Conservation (phyloP, 2,113 vertebrate species). For the Callospermophilus lateralis region DNA sequence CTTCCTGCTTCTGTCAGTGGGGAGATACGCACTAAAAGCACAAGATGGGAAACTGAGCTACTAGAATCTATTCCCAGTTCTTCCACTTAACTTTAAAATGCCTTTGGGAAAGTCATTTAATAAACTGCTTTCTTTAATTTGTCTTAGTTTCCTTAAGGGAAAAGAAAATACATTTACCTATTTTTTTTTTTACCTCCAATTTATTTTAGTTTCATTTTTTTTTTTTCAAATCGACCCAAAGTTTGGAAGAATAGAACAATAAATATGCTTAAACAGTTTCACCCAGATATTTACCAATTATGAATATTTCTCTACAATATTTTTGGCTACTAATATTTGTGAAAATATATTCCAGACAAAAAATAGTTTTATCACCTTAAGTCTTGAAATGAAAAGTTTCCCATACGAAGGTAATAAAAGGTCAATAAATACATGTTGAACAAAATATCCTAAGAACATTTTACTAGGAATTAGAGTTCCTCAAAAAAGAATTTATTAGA, state of each 20-base stretch:
- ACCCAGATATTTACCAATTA: not conserved
- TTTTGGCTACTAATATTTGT: not conserved
- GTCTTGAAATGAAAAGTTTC: not conserved
- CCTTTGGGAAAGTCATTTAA: not conserved
- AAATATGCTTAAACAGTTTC: not conserved
- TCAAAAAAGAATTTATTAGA: constrained; percentile 7
- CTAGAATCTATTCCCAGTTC: not conserved
- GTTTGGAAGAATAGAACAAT: not conserved
- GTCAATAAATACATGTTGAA: not conserved
- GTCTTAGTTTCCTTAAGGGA: constrained; percentile 26
- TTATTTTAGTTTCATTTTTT: not conserved
- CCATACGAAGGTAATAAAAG: not conserved
- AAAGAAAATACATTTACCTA: not conserved
- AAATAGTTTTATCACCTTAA: constrained; percentile 12
- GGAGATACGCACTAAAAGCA: not conserved
- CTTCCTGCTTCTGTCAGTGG: not conserved
- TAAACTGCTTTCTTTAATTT: not conserved
- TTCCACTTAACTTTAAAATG: not conserved
- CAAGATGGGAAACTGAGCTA: not conserved
- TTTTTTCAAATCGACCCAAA: not conserved
- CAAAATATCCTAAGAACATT: constrained; percentile 19
- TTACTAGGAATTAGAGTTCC: not conserved
- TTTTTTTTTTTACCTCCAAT: constrained; percentile 24
- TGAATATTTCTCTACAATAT: not conserved
- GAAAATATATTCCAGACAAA: not conserved